Conservation (phyloP, 2,797 vertebrate species). For the Serranus cabrilla region DNA sequence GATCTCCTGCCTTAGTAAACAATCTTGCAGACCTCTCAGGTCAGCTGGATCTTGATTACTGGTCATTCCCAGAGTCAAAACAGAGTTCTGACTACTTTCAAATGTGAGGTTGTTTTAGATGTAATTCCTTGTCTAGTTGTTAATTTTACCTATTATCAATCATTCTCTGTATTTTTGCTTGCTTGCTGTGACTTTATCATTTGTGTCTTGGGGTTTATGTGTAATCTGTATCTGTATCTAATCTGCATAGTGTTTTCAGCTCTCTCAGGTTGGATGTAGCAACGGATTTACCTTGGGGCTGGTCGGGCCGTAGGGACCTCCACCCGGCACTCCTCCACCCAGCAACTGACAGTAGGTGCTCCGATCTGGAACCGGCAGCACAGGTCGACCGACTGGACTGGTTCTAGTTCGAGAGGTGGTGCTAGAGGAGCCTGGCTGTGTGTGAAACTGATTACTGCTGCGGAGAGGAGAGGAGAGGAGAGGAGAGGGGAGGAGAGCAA, state of each 20-base stretch:
- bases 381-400: slow-evolving; percentile 77
- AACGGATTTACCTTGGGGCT: slow-evolving; percentile 73
- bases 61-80: background rate
- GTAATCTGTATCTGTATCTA: too few relatives aligned
- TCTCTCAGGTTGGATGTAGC: background rate
- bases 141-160: too few relatives aligned
- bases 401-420: slow-evolving; percentile 72
- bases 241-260: background rate
- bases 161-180: too few relatives aligned
- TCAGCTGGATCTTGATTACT: too few relatives aligned
- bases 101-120: background rate
- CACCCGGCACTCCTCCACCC: slow-evolving; percentile 56
- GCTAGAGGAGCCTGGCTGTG: slow-evolving; percentile 72
- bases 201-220: too few relatives aligned
- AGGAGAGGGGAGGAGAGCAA: background rate
- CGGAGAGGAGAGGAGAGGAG: background rate
- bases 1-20: too few relatives aligned
- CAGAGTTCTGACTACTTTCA: background rate
- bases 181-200: too few relatives aligned
- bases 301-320: slow-evolving; percentile 85
- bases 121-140: too few relatives aligned
- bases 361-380: slow-evolving; percentile 82
- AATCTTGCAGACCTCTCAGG: too few relatives aligned
- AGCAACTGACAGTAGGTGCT: slow-evolving; percentile 80
- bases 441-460: slow-evolving; percentile 80